phyloP scores from a whole-genome alignment of 2,888 invertebrate species.

The Bombylius major region DNA sequence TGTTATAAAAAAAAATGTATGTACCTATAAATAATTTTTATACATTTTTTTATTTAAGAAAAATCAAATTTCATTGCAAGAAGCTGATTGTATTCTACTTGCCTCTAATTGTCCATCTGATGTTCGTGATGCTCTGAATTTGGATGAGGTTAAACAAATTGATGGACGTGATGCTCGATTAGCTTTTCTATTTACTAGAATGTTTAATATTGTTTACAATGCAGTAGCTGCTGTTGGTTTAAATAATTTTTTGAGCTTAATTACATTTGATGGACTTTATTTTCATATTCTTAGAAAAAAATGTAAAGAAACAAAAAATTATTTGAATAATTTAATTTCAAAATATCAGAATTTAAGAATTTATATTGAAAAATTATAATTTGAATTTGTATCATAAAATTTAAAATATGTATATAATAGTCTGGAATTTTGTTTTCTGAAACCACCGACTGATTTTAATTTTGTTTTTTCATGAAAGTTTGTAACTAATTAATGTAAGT shows the following conservation, averaged over 20 bases:
- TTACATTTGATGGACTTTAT: background rate
- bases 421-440: no score
- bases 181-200: background rate
- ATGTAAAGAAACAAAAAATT: background rate
- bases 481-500: no score
- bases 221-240: background rate
- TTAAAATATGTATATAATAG: no score
- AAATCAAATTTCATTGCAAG: background rate
- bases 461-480: no score
- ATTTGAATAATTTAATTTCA: background rate
- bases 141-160: background rate
- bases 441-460: no score
- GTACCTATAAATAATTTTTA: background rate
- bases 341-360: background rate
- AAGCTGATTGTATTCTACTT: background rate
- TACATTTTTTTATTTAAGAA: background rate
- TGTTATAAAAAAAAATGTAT: background rate
- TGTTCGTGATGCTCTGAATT: background rate
- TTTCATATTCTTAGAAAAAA: background rate
- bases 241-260: background rate
- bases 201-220: background rate
- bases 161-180: background rate
- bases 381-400: no score
- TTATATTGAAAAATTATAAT: background rate
- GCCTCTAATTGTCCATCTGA: background rate